Conservation (phyloP, 2,797 vertebrate species). For the Chrosomus eos region DNA sequence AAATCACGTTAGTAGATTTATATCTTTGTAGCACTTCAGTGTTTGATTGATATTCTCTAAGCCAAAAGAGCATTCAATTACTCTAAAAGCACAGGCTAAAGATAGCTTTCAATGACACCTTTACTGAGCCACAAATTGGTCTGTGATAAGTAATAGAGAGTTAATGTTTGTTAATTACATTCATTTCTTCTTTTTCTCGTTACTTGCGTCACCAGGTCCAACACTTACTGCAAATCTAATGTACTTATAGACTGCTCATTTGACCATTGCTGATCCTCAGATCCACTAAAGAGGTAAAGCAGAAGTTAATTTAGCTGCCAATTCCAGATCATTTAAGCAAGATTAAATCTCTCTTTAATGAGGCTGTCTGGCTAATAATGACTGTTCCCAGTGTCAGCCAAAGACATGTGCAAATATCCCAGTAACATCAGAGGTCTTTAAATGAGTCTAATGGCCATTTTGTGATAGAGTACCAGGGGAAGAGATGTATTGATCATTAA, state of each 20-base stretch:
- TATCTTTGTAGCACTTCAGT: slow-evolving; percentile 37
- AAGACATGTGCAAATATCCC: slow-evolving; percentile 24
- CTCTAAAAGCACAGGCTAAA: slow-evolving; percentile 59
- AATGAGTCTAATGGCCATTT: not conserved
- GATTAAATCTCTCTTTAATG: slow-evolving; percentile 19
- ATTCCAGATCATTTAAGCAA: slow-evolving; percentile 36
- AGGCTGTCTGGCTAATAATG: slow-evolving; percentile 30
- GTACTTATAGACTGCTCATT: slow-evolving; percentile 4
- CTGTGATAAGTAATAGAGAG: slow-evolving; percentile 72
- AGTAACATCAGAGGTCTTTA: slow-evolving; percentile 7
- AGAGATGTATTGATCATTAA: slow-evolving; percentile 18
- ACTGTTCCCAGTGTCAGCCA: slow-evolving; percentile 12
- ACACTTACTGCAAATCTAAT: slow-evolving; percentile 35
- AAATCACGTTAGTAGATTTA: slow-evolving; percentile 12
- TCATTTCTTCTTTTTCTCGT: slow-evolving; percentile 31
- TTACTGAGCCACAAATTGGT: slow-evolving; percentile 57
- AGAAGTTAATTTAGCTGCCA: slow-evolving; percentile 47
- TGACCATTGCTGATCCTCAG: slow-evolving; percentile 20
- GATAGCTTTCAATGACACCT: slow-evolving; percentile 55
- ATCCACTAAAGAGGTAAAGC: slow-evolving; percentile 31
- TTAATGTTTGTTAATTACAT: slow-evolving; percentile 62
- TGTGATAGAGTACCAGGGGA: slow-evolving; percentile 5
- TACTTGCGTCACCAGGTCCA: slow-evolving; percentile 25
- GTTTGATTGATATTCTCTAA: slow-evolving; percentile 63
- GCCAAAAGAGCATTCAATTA: slow-evolving; percentile 65